Conservation (phyloP, 2,888 invertebrate genomes). For the Ctena decussata region DNA sequence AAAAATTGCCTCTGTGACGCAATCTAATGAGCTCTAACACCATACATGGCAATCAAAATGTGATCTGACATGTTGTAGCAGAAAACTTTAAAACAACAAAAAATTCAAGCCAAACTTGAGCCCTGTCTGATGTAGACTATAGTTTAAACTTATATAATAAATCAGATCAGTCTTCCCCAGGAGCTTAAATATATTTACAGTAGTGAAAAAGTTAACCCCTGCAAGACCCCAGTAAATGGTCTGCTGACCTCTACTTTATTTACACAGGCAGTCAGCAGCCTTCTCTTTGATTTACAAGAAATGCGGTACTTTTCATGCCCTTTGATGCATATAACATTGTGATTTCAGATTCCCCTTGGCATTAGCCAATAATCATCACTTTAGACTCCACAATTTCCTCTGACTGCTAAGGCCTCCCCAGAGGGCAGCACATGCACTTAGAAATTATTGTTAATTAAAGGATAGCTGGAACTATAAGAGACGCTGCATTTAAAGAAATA, state of each 20-base stretch:
- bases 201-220: not conserved
- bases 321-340: conserved; percentile 12
- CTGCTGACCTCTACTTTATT: conserved; percentile 1
- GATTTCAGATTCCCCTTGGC: not conserved
- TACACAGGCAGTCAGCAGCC: not conserved
- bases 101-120: too few relatives aligned
- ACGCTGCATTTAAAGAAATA: not conserved
- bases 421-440: not conserved
- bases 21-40: too few relatives aligned
- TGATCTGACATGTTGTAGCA: too few relatives aligned
- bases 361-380: conserved; percentile 14
- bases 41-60: too few relatives aligned
- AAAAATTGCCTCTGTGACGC: too few relatives aligned
- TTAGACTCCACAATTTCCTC: not conserved
- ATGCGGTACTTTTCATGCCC: not conserved
- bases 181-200: not conserved
- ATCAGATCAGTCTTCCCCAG: not conserved
- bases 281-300: not conserved
- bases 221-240: not conserved
- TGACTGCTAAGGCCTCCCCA: not conserved
- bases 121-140: too few relatives aligned
- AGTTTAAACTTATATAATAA: not conserved
- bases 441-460: conserved; percentile 11
- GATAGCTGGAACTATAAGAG: not conserved
- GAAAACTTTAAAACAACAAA: too few relatives aligned